A percentile compares a stretch with the other conserved stretches of the same genome.
These are phyloP conservation scores for Cossypha caffra DNA, from an alignment of 2,797 vertebrate species.

Conservation along the genomic window DNA sequence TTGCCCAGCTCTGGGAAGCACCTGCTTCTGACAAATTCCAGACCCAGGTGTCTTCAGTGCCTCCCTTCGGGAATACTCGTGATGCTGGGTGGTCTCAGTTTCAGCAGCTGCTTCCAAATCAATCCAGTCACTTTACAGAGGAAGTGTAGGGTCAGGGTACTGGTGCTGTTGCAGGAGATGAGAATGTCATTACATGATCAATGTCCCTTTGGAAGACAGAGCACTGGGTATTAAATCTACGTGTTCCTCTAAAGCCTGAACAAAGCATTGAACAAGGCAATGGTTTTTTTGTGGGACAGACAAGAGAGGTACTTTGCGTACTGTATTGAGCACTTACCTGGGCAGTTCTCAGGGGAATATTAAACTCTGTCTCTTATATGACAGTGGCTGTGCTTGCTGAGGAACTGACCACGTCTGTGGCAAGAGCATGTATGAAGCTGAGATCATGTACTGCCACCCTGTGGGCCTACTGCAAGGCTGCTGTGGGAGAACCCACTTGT, in stretches of 20 bases:
- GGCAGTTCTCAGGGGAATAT: not conserved
- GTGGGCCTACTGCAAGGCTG: not conserved
- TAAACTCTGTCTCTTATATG: not conserved
- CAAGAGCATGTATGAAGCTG: not conserved
- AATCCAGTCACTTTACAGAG: not conserved
- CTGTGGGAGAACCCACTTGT: not conserved
- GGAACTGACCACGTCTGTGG: not conserved
- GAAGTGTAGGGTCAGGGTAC: not conserved
- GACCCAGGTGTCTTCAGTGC: not conserved
- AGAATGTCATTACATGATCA: not conserved
- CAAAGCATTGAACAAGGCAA: not conserved
- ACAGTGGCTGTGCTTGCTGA: not conserved
- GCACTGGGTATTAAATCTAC: not conserved
- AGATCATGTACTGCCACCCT: conserved; percentile 9
- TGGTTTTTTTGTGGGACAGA: not conserved
- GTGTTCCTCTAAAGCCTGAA: not conserved
- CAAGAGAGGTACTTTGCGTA: not conserved
- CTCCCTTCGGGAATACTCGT: not conserved
- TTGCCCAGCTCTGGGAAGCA: not conserved
- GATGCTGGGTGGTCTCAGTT: not conserved
- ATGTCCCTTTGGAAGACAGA: not conserved
- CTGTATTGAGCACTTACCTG: not conserved
- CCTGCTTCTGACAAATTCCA: not conserved
- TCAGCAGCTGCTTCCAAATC: not conserved
- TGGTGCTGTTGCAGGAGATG: not conserved